Evolutionary conservation across 2,888 invertebrate species (phyloP).

Genomic region (Ferrisia virgata): DNA sequence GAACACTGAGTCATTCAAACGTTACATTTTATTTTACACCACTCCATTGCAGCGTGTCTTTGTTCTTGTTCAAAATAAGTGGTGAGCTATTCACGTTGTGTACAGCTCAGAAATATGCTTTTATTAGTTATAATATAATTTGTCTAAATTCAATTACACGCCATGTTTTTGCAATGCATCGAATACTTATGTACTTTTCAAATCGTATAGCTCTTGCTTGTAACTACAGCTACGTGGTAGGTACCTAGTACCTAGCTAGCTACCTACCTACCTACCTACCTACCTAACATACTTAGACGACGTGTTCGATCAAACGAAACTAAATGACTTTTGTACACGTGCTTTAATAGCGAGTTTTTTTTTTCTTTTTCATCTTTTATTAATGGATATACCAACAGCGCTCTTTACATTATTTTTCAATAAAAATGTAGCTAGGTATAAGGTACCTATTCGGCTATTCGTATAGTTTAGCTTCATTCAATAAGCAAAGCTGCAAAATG

Average conservation of each 20-base stretch:
- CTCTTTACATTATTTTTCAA: too few relatives aligned
- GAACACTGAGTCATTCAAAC: constrained; percentile 29
- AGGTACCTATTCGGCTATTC: neutral
- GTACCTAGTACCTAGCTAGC: too few relatives aligned
- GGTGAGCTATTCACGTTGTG: neutral
- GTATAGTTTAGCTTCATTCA: neutral
- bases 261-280: too few relatives aligned
- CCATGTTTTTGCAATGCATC: neutral
- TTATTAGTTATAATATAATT: neutral
- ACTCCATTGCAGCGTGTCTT: neutral
- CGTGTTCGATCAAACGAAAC: neutral
- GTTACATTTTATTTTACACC: neutral
- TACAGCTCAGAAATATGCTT: neutral
- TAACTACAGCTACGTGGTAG: neutral
- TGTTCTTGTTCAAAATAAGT: constrained; percentile 1
- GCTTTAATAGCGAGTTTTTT: neutral
- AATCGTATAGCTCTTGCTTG: neutral
- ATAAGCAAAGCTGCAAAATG: neutral
- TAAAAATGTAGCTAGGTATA: neutral
- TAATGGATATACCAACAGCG: too few relatives aligned
- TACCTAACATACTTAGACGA: neutral
- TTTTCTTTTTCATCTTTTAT: too few relatives aligned
- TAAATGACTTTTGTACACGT: neutral
- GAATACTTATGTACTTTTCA: neutral
- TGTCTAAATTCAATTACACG: neutral